Evolutionary conservation across 2,888 invertebrate genomes (phyloP).

Genomic region (Acleris holmiana): DNA sequence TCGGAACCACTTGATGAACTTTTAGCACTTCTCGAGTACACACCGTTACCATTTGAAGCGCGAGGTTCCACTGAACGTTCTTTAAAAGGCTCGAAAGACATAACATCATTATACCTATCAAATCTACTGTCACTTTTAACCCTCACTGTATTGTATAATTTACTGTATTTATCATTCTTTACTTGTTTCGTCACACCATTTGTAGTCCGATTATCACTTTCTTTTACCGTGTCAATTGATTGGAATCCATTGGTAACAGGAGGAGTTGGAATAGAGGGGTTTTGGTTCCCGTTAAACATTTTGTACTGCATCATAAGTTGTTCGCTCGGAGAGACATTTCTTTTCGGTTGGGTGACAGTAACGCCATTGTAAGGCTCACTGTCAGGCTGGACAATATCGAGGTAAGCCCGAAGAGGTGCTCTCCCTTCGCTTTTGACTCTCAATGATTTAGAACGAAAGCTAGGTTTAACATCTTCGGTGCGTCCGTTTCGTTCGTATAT

Average conservation of each 20-base stretch:
- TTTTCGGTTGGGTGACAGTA: conserved; percentile 81
- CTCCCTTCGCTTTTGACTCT: conserved; percentile 81
- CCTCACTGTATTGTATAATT: conserved; percentile 79
- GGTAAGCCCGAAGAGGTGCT: conserved; percentile 72
- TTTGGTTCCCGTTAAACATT: conserved; percentile 69
- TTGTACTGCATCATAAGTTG: conserved; percentile 81
- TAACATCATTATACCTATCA: conserved; percentile 75
- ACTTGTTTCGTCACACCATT: conserved; percentile 72
- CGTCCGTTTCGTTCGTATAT: conserved; percentile 72
- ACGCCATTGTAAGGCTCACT: conserved; percentile 67
- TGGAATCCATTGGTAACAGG: conserved; percentile 65
- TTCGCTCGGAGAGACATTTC: conserved; percentile 80
- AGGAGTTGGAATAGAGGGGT: conserved; percentile 52
- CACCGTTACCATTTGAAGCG: conserved; percentile 60
- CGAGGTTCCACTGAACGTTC: conserved; percentile 68
- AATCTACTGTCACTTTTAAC: conserved; percentile 81
- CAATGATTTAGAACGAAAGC: conserved; percentile 81
- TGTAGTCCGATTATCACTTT: conserved; percentile 80
- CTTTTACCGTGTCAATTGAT: conserved; percentile 66
- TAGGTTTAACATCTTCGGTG: conserved; percentile 71
- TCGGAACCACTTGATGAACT: conserved; percentile 83
- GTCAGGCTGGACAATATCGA: conserved; percentile 64
- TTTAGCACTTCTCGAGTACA: conserved; percentile 74
- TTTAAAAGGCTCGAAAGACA: conserved; percentile 63
- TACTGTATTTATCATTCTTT: conserved; percentile 77